These are phyloP conservation scores for Nycteola revayana DNA, from an alignment of 2,888 invertebrate genomes.

Conservation along the genomic window DNA sequence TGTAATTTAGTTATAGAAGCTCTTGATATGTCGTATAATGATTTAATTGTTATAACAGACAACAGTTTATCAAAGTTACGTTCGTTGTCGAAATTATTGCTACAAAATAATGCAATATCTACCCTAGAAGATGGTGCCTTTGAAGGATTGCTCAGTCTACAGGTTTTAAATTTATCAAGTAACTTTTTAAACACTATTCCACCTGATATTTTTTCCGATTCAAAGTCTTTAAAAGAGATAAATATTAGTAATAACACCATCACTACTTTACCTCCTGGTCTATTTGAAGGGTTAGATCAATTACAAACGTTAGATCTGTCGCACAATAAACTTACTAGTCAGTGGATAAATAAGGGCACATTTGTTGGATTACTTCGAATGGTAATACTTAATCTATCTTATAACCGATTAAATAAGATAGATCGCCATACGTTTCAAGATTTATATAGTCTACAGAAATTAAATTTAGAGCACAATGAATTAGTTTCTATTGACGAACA, in stretches of 20 bases:
- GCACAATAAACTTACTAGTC: conserved; percentile 86
- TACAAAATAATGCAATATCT: conserved; percentile 89
- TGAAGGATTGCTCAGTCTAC: conserved; percentile 84
- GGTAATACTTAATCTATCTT: conserved; percentile 87
- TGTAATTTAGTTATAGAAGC: conserved; percentile 86
- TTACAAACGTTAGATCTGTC: conserved; percentile 88
- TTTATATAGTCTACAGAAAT: conserved; percentile 87
- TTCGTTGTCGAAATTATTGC: conserved; percentile 84
- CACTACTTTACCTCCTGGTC: conserved; percentile 86
- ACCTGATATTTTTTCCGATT: conserved; percentile 86
- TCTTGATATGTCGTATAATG: conserved; percentile 88
- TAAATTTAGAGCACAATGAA: conserved; percentile 88
- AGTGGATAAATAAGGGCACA: conserved; percentile 88
- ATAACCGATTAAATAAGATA: conserved; percentile 86
- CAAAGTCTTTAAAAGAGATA: conserved; percentile 85
- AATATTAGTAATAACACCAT: conserved; percentile 89
- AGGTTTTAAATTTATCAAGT: conserved; percentile 89
- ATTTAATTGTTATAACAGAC: conserved; percentile 86
- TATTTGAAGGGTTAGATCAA: conserved; percentile 87
- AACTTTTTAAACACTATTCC: conserved; percentile 89
- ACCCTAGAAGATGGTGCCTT: conserved; percentile 88
- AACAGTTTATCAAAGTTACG: conserved; percentile 86
- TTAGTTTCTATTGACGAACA: conserved; percentile 86
- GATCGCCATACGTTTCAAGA: conserved; percentile 87
- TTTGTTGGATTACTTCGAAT: conserved; percentile 88